Evolutionary conservation across 1,140 invertebrate genomes (phyloP).

Genomic region (Arion vulgaris): DNA sequence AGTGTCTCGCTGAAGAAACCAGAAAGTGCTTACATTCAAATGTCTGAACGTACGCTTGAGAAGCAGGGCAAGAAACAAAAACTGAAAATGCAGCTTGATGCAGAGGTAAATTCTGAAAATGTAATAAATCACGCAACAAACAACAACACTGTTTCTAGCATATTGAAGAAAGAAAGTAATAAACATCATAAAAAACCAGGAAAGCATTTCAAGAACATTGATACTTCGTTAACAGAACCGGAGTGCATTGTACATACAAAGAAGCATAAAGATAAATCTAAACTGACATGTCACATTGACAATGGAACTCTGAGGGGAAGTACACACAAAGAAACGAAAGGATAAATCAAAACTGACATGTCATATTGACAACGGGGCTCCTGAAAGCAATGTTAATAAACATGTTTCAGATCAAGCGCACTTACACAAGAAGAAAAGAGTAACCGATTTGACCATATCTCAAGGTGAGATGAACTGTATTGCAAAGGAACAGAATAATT

Average conservation of each 20-base stretch:
- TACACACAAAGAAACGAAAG: too few relatives aligned
- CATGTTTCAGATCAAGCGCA: neutral
- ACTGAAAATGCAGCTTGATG: neutral
- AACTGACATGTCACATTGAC: neutral
- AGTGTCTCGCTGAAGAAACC: neutral
- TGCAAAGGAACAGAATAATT: neutral
- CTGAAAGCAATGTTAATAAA: neutral
- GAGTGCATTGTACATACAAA: neutral
- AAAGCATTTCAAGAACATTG: neutral
- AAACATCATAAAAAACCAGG: constrained; percentile 3
- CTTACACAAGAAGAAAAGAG: neutral
- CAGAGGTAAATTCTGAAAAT: neutral
- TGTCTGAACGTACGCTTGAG: neutral
- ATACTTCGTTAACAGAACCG: constrained; percentile 19
- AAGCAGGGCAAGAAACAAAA: constrained; percentile 6
- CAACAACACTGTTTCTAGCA: neutral
- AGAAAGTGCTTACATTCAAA: neutral
- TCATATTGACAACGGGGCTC: too few relatives aligned
- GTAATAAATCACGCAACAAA: neutral
- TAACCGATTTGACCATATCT: neutral
- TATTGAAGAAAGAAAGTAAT: neutral
- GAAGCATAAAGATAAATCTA: constrained; percentile 22
- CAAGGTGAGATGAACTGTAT: neutral
- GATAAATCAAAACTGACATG: too few relatives aligned
- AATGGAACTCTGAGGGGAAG: too few relatives aligned